Evolutionary conservation across 2,113 vertebrate species (phyloP), one percentile per base, ranked within the genome.

Genomic region (Anguilla japonica): DNA sequence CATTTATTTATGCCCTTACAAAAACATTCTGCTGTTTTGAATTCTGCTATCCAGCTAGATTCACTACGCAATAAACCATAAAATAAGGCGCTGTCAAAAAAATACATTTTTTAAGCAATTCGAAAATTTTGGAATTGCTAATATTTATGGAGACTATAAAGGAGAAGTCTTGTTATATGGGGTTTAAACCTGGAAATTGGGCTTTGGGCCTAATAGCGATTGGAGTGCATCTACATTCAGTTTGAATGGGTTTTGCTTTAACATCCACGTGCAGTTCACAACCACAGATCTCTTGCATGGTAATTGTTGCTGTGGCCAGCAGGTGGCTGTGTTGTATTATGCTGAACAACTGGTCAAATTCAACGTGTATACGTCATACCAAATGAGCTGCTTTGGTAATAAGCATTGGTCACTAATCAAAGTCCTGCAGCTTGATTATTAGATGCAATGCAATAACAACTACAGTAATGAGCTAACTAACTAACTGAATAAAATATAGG

Each of bases 71-170:
- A 8, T 46, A 46, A 46, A 6, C 8, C 8, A 46, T 46, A 6
- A 46, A 46, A 46, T 46, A 46, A 0, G 43, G 8, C 5, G 43
- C 43, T 46, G 43, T 46, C 43, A 46, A 46, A 46, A 46, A 4
- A 6, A 46, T 46, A 6, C 8, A 46, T 46, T 46, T 46, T 46
- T 46, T 6, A 46, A 46, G 43, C 8, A 46, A 46, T 46, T 46
- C 0, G 34, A 46, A 46, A 46, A 6, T 1, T 46, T 46, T 89
- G 41, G 96, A 97, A 81, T 90, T 97, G 43, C 88, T 95, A 0
- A 92, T 92, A 86, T 92, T 96, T 91, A 94, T 95, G 84, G 95
- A 96, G 88, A 92, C 95, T 88, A 92, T 92, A 15, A 57, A 85
- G 1, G 78, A 88, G 39, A 84, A 82, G 41, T 91, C 93, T 71